phyloP scores from a whole-genome alignment of 2,888 invertebrate genomes.

The Scaptomyza tumidula region DNA sequence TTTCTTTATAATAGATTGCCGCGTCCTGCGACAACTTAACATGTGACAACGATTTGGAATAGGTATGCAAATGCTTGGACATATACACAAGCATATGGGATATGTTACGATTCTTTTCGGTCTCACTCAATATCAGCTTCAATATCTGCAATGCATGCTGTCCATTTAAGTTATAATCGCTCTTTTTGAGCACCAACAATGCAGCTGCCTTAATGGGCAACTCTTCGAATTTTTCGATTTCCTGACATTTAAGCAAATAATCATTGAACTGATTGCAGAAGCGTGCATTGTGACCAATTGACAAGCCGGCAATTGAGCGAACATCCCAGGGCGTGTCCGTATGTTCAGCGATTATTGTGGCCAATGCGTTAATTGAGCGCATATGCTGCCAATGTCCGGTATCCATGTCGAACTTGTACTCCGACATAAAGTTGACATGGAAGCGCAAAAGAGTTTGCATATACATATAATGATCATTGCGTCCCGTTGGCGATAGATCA shows the following conservation, averaged over 20 bases:
- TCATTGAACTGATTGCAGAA: slow-evolving; percentile 79
- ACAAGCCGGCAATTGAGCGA: slow-evolving; percentile 87
- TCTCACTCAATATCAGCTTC: slow-evolving; percentile 60
- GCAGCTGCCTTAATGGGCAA: slow-evolving; percentile 79
- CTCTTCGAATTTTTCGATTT: slow-evolving; percentile 58
- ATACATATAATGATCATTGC: slow-evolving; percentile 81
- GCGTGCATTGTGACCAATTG: slow-evolving; percentile 85
- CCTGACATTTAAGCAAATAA: slow-evolving; percentile 61
- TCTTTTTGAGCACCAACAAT: slow-evolving; percentile 73
- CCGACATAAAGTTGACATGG: slow-evolving; percentile 83
- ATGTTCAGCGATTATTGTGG: slow-evolving; percentile 83
- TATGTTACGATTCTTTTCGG: slow-evolving; percentile 62
- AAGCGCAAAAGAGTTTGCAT: slow-evolving; percentile 85
- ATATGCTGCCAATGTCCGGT: slow-evolving; percentile 42
- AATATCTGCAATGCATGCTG: slow-evolving; percentile 63
- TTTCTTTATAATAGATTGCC: slow-evolving; percentile 44
- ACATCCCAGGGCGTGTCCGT: slow-evolving; percentile 88
- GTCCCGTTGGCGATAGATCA: slow-evolving; percentile 79
- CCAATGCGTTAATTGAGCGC: slow-evolving; percentile 50
- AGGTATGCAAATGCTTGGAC: slow-evolving; percentile 73
- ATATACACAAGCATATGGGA: slow-evolving; percentile 77
- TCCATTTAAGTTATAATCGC: slow-evolving; percentile 61
- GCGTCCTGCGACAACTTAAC: slow-evolving; percentile 55
- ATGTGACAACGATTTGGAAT: slow-evolving; percentile 54
- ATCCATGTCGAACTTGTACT: slow-evolving; percentile 81